Base-by-base conservation (phyloP, 64 coral and sea anemone genomes). In the Catalaphyllia jardinei region DNA sequence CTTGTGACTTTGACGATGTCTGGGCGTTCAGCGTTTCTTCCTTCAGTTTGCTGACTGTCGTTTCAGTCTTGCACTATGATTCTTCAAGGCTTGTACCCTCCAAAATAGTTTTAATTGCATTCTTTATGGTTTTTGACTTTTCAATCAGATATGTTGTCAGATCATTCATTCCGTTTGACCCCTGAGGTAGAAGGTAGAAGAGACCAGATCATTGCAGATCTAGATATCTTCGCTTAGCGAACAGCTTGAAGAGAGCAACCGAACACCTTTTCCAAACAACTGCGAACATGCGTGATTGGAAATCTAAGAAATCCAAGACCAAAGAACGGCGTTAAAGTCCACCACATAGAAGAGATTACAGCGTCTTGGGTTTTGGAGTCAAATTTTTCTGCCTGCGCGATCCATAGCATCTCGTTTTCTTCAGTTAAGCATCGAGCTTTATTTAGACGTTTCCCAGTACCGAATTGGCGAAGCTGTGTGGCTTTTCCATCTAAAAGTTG, bases 101-200 rank as follows among this genome's bases (percentile, higher is more conserved):
- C 20, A 72, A 20, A 51, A 52, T 49, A n/a, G 5, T 86, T 18
- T 86, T 86, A 54, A 86, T 71, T 31, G 72, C 72, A 31, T 60
- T n/a, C 24, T 33, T 86, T 38, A 49, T 72, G n/a, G 29, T 86
- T 1, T 86, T 86, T 86, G 84, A 4, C 52, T 67, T 87, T 87
- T 87, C 12, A 52, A 59, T 3, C 67, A 42, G 0, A 52, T 8
- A 73, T 4, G 24, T 74, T 57, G 33, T 72, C n/a, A n/a, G n/a
- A n/a, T n/a, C 62, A 74, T 74, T 67, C 17, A 42, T 87, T 87
- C 39, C 12, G 20, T 50, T 87, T 73, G 67, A 87, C 38, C n/a
- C n/a, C 62, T 46, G 67, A 87, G 69, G 67, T 74, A 87, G 65
- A 87, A 87, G 69, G 67, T 87, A 87, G 65, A 87, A 87, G 39